Evolutionary conservation across 2,888 invertebrate species (phyloP).

Genomic region (Hetaerina titia): DNA sequence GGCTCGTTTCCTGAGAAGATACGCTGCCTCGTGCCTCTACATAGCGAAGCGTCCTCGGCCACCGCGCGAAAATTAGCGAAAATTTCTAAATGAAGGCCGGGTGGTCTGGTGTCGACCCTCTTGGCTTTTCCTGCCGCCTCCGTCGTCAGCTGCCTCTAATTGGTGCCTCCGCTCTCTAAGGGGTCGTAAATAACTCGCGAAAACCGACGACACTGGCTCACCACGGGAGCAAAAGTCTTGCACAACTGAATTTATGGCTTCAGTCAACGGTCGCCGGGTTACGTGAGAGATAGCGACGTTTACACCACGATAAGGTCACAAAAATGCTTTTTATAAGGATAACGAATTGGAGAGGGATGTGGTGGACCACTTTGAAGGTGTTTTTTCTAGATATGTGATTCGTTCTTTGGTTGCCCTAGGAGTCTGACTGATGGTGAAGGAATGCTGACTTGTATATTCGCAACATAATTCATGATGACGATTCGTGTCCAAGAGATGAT

Average conservation of each 20-base stretch:
- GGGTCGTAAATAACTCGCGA: background rate
- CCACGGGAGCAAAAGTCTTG: background rate
- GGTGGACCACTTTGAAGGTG: background rate
- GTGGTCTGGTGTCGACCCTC: background rate
- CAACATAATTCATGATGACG: too few species aligned
- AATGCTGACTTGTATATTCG: too few species aligned
- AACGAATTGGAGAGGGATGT: background rate
- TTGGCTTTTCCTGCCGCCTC: background rate
- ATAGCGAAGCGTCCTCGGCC: background rate
- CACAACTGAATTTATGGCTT: background rate
- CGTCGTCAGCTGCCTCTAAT: constrained; percentile 19
- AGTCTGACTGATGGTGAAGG: too few species aligned
- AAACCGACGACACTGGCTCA: background rate
- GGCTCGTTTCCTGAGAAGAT: background rate
- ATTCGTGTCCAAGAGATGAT: too few species aligned
- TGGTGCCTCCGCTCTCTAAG: background rate
- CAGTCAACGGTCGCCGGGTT: background rate
- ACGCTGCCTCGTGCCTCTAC: background rate
- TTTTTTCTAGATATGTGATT: background rate
- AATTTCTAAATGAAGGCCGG: background rate
- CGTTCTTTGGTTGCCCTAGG: too few species aligned
- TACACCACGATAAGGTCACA: background rate
- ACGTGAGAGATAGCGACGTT: background rate
- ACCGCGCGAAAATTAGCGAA: background rate
- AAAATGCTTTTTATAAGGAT: background rate